Percentiles rank a stretch among this genome's conserved stretches.
phyloP scores from a whole-genome alignment of 2,888 invertebrate genomes.

The Bombylius discolor region DNA sequence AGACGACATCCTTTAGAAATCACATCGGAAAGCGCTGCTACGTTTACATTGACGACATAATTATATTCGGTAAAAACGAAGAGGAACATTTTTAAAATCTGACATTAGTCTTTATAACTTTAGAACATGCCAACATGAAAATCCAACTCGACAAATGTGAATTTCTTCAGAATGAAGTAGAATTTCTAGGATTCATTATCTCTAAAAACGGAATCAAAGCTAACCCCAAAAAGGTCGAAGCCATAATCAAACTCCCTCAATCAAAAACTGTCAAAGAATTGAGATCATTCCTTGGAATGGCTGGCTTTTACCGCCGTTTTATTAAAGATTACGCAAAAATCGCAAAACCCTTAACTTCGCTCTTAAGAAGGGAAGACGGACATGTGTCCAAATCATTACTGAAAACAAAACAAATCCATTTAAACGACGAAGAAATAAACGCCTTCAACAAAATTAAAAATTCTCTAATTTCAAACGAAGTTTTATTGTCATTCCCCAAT shows the following conservation, averaged over 20 bases:
- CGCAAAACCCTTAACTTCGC: constrained; percentile 5
- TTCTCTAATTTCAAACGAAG: constrained; percentile 7
- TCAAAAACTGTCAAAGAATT: constrained; percentile 6
- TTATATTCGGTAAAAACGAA: not conserved
- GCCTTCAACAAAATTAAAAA: constrained; percentile 8
- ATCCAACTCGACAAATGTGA: constrained; percentile 4
- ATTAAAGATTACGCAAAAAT: constrained; percentile 4
- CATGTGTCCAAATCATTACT: constrained; percentile 1
- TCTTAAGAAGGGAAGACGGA: constrained; percentile 4
- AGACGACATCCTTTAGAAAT: constrained; percentile 10
- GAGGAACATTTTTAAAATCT: not conserved
- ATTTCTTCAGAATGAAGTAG: not conserved
- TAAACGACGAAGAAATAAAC: constrained; percentile 4
- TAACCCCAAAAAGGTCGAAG: constrained; percentile 6
- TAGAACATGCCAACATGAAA: not conserved
- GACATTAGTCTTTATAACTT: constrained; percentile 6
- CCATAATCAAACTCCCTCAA: constrained; percentile 3
- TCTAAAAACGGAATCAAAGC: constrained; percentile 4
- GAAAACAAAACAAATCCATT: constrained; percentile 1
- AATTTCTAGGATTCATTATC: constrained; percentile 9
- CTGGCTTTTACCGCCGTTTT: constrained; percentile 9
- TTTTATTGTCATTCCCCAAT: constrained; percentile 8
- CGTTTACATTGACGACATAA: not conserved
- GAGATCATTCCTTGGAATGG: constrained; percentile 6
- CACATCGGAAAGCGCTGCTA: constrained; percentile 2